These are phyloP conservation scores for Macropis europaea DNA, from an alignment of 2,888 invertebrate species.

Conservation along the genomic window DNA sequence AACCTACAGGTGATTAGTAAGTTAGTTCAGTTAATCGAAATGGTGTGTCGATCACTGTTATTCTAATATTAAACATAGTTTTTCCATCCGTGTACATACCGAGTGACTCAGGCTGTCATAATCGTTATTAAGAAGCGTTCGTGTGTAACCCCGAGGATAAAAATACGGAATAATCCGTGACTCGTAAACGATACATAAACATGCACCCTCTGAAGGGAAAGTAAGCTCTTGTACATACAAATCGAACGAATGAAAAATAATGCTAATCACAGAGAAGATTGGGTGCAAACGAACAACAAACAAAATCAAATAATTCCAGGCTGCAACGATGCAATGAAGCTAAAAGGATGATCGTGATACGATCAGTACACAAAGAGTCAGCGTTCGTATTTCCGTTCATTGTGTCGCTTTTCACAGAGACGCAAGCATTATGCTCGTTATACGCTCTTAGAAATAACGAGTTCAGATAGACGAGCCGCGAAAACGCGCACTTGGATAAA, in stretches of 20 bases:
- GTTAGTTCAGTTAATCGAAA: too few species aligned
- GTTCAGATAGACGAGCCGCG: neutral
- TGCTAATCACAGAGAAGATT: neutral
- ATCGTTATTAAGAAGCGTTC: too few species aligned
- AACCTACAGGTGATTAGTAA: too few species aligned
- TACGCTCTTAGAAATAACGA: neutral
- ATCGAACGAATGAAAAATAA: constrained; percentile 19
- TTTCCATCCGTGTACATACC: too few species aligned
- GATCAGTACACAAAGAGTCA: too few species aligned
- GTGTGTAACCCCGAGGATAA: too few species aligned
- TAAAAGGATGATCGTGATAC: neutral
- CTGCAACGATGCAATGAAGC: neutral
- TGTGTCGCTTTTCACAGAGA: neutral
- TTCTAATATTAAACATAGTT: too few species aligned
- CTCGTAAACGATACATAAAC: too few species aligned
- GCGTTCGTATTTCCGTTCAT: too few species aligned
- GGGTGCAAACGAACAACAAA: constrained; percentile 3
- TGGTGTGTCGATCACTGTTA: too few species aligned
- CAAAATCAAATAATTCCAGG: neutral
- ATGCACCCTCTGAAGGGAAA: neutral
- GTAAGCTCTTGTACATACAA: neutral
- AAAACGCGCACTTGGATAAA: neutral
- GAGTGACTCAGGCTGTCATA: too few species aligned
- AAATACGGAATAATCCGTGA: too few species aligned
- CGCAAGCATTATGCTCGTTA: neutral